A percentile compares a stretch with the other conserved stretches of the same genome.
Evolutionary conservation across 2,113 vertebrate species (phyloP).

Genomic region (Cepphus grylle): DNA sequence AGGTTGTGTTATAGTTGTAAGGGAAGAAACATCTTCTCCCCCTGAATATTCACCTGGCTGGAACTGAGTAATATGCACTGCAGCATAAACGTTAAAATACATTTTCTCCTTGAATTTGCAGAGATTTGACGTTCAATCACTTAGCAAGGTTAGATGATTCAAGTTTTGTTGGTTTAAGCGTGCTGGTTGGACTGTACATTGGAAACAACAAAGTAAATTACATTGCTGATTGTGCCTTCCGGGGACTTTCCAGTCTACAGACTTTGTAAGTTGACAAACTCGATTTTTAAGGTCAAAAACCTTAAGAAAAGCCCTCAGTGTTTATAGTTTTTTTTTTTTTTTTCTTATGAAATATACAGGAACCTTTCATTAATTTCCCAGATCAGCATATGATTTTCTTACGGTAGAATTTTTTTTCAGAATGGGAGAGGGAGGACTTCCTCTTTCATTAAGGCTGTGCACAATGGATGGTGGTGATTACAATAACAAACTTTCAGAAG

Average conservation of each 20-base stretch:
- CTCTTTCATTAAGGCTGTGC: neutral
- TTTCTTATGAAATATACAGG: conserved; percentile 1
- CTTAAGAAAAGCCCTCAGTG: conserved; percentile 8
- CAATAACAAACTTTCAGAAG: neutral
- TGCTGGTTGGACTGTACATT: conserved; percentile 84
- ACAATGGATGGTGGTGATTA: neutral
- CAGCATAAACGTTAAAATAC: neutral
- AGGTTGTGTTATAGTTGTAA: neutral
- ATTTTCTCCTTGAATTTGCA: conserved; percentile 57
- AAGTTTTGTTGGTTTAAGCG: conserved; percentile 87
- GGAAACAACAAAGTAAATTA: conserved; percentile 93
- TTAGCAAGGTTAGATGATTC: conserved; percentile 91
- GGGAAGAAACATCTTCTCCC: neutral
- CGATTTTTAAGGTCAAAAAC: conserved; percentile 15
- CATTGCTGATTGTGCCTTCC: conserved; percentile 94
- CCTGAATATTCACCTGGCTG: neutral
- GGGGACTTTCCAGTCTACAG: conserved; percentile 87
- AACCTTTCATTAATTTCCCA: conserved; percentile 29
- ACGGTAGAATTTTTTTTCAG: neutral
- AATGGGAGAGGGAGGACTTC: neutral
- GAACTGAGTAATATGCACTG: neutral
- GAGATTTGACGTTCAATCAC: conserved; percentile 90
- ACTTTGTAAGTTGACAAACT: conserved; percentile 83
- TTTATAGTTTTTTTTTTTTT: conserved; percentile 7
- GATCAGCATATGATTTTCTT: neutral